A percentile compares a stretch with the other conserved stretches of the same genome.
These are phyloP conservation scores for Drosophila saltans DNA, from an alignment of 1,140 invertebrate genomes.

Conservation along the genomic window DNA sequence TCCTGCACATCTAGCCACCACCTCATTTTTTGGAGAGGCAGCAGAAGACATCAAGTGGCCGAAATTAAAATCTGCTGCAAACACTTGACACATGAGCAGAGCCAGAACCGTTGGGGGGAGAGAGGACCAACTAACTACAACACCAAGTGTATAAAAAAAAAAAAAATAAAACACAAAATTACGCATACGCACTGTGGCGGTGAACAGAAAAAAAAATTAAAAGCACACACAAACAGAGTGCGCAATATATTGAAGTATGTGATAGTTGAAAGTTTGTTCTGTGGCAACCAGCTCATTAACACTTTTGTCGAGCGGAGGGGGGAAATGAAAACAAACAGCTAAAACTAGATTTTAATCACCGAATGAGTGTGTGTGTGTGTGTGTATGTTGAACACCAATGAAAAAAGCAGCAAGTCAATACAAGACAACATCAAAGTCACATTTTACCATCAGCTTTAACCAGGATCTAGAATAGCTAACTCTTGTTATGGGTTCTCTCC, in stretches of 20 bases:
- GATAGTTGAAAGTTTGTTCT: slow-evolving; percentile 23
- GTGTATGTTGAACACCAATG: too few relatives aligned
- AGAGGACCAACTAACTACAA: slow-evolving; percentile 38
- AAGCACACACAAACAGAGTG: slow-evolving; percentile 34
- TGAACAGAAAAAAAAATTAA: slow-evolving; percentile 34
- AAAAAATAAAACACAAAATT: slow-evolving; percentile 14
- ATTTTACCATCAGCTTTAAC: too few relatives aligned
- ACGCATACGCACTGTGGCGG: slow-evolving; percentile 66
- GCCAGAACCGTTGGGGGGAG: not conserved
- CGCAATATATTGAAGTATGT: slow-evolving; percentile 54
- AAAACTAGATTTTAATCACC: slow-evolving; percentile 1
- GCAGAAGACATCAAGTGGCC: slow-evolving; percentile 60
- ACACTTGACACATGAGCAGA: slow-evolving; percentile 40
- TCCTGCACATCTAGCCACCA: not conserved
- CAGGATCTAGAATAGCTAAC: too few relatives aligned
- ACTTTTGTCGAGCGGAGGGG: slow-evolving; percentile 26
- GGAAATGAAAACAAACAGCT: not conserved
- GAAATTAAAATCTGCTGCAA: slow-evolving; percentile 69
- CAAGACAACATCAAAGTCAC: too few relatives aligned
- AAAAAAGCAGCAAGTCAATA: too few relatives aligned
- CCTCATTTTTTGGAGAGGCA: not conserved
- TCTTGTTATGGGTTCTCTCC: too few relatives aligned
- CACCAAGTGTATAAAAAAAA: slow-evolving; percentile 62
- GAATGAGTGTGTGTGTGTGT: too few relatives aligned
- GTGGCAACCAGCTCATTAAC: slow-evolving; percentile 62